Evolutionary conservation across 2,888 invertebrate genomes (phyloP).

Genomic region (Drosophila multiciliata): DNA sequence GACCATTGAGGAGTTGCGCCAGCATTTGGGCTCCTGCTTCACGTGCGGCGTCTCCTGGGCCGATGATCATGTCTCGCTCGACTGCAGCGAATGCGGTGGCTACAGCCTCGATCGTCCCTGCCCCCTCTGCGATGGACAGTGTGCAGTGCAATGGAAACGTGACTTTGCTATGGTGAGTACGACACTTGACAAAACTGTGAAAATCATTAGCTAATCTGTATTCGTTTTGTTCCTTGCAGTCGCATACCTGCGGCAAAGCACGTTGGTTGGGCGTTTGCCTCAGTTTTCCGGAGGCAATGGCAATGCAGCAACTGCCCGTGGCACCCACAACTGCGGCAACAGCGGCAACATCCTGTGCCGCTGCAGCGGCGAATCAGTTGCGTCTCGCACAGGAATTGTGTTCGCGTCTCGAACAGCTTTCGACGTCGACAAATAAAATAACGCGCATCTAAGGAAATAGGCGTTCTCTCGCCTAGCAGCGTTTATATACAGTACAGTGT

Average conservation of each 20-base stretch:
- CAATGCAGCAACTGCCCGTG: slow-evolving; percentile 70
- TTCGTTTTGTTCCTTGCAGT: slow-evolving; percentile 85
- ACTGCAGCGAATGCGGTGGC: slow-evolving; percentile 92
- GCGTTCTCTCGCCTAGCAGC: not conserved
- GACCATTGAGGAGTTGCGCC: slow-evolving; percentile 90
- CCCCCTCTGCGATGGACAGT: slow-evolving; percentile 90
- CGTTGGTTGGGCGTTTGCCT: slow-evolving; percentile 90
- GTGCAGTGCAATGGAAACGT: slow-evolving; percentile 90
- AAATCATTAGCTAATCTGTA: slow-evolving; percentile 3
- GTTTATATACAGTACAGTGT: slow-evolving; percentile 56
- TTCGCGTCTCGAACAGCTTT: slow-evolving; percentile 86
- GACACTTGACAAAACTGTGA: not conserved
- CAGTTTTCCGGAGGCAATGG: slow-evolving; percentile 84
- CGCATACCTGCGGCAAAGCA: slow-evolving; percentile 89
- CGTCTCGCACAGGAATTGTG: slow-evolving; percentile 86
- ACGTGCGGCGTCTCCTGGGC: slow-evolving; percentile 93
- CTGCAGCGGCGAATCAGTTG: slow-evolving; percentile 83
- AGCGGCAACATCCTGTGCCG: slow-evolving; percentile 80
- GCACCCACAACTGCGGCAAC: slow-evolving; percentile 52
- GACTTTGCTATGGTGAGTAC: slow-evolving; percentile 90
- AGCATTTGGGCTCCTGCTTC: slow-evolving; percentile 90
- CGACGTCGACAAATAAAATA: slow-evolving; percentile 83
- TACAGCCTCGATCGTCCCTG: slow-evolving; percentile 91
- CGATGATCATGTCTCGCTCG: slow-evolving; percentile 91
- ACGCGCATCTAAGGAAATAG: slow-evolving; percentile 75